These are phyloP conservation scores for Shargacucullia verbasci DNA, from an alignment of 2,888 invertebrate species.

Conservation along the genomic window DNA sequence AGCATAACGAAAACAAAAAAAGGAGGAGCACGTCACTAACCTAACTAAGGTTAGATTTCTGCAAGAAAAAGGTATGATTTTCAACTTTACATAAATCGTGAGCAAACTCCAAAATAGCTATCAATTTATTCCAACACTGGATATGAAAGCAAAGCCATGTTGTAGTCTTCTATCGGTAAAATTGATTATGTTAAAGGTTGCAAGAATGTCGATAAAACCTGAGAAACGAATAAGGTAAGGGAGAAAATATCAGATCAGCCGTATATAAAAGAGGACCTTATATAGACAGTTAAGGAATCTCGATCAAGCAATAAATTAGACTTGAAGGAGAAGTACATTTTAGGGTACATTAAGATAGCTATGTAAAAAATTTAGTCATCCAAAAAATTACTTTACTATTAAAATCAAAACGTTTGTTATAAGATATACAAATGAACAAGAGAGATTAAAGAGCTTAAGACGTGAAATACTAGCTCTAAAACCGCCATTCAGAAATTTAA, in stretches of 20 bases:
- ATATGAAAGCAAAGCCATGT: slow-evolving; percentile 2
- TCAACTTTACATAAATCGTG: slow-evolving; percentile 26
- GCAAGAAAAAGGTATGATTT: slow-evolving; percentile 9
- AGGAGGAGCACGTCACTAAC: not conserved
- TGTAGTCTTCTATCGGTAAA: not conserved
- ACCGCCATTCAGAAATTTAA: slow-evolving; percentile 12
- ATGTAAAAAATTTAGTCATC: no score
- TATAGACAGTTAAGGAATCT: no score
- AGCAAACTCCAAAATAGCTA: slow-evolving; percentile 19
- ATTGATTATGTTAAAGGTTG: not conserved
- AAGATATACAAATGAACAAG: slow-evolving; percentile 16
- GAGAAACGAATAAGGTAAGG: not conserved
- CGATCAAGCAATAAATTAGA: no score
- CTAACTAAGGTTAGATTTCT: slow-evolving; percentile 5
- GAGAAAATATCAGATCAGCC: slow-evolving; percentile 9
- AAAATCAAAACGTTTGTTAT: slow-evolving; percentile 19
- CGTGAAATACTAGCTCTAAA: slow-evolving; percentile 10
- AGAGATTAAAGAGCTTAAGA: slow-evolving; percentile 18
- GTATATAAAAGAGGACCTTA: no score
- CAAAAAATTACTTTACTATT: no score
- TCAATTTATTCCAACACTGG: slow-evolving; percentile 14
- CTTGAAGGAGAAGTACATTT: no score
- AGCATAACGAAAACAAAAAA: not conserved
- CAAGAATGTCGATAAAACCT: no score
- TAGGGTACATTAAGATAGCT: no score